Conservation (phyloP, 2,113 vertebrate species). For the Tretioscincus oriximinensis region DNA sequence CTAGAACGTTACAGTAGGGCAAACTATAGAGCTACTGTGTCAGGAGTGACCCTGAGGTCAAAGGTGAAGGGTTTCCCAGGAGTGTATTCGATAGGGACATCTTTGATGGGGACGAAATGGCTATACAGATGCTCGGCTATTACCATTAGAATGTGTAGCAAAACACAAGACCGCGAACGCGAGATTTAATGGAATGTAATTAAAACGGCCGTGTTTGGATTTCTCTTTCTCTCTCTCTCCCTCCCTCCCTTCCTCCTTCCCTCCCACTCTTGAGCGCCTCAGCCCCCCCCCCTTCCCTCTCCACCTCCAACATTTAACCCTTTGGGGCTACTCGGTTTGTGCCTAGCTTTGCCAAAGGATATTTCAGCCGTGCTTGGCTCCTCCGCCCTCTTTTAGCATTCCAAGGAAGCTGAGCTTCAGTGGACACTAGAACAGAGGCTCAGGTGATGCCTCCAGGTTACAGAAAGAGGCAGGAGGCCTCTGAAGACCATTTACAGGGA, state of each 20-base stretch:
- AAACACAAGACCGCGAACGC: slow-evolving; percentile 33
- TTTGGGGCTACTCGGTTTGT: not conserved
- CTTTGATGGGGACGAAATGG: slow-evolving; percentile 52
- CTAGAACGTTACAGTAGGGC: slow-evolving; percentile 37
- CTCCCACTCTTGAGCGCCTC: not conserved
- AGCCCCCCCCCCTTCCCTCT: not conserved
- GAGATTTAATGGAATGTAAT: slow-evolving; percentile 60
- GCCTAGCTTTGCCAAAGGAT: not conserved
- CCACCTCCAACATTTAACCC: not conserved
- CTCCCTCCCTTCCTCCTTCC: not conserved
- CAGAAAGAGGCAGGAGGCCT: too few relatives aligned
- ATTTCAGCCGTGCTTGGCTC: too few relatives aligned
- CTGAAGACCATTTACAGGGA: too few relatives aligned
- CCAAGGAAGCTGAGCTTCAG: too few relatives aligned
- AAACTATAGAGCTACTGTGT: slow-evolving; percentile 47
- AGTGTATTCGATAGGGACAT: slow-evolving; percentile 54
- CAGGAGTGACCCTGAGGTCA: slow-evolving; percentile 47
- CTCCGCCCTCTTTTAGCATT: too few relatives aligned
- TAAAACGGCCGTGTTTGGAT: slow-evolving; percentile 38
- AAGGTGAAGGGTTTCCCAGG: slow-evolving; percentile 64
- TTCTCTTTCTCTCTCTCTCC: not conserved
- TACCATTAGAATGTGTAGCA: slow-evolving; percentile 61
- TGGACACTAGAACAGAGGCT: too few relatives aligned
- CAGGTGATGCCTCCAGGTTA: too few relatives aligned
- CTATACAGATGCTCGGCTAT: slow-evolving; percentile 54